Conservation (phyloP, 2,113 vertebrate genomes). For the Lota lota region DNA sequence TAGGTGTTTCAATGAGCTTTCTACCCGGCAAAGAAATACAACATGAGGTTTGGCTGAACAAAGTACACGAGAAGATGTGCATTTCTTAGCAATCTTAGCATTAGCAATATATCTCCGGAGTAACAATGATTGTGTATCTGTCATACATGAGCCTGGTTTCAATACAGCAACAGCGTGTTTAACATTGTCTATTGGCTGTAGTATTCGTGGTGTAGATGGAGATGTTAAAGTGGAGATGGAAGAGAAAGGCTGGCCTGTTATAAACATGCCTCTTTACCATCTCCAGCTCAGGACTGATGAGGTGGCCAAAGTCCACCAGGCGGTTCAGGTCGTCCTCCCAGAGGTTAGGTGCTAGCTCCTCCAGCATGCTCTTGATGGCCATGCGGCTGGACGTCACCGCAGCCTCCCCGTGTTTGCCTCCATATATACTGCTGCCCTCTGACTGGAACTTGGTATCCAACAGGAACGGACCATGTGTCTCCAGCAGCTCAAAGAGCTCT, state of each 20-base stretch:
- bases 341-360: conserved; percentile 82
- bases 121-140: too few species aligned
- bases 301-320: conserved; percentile 82
- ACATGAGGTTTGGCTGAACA: too few species aligned
- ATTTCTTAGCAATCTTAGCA: too few species aligned
- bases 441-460: conserved; percentile 74
- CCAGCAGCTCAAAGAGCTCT: conserved; percentile 77
- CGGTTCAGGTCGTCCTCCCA: conserved; percentile 84
- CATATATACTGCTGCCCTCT: conserved; percentile 13
- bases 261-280: conserved; percentile 62
- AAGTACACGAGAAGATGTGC: too few species aligned
- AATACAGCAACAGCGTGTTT: too few species aligned
- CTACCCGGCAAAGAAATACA: not conserved
- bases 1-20: not conserved
- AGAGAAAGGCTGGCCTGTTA: too few species aligned
- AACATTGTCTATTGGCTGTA: too few species aligned
- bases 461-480: conserved; percentile 56
- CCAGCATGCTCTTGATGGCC: conserved; percentile 81
- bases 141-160: too few species aligned
- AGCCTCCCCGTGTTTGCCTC: conserved; percentile 4
- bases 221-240: too few species aligned
- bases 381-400: conserved; percentile 55
- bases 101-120: too few species aligned
- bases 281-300: conserved; percentile 81
- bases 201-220: too few species aligned